Conservation (phyloP, 2,113 vertebrate genomes). For the Onychorhynchus coronatus region DNA sequence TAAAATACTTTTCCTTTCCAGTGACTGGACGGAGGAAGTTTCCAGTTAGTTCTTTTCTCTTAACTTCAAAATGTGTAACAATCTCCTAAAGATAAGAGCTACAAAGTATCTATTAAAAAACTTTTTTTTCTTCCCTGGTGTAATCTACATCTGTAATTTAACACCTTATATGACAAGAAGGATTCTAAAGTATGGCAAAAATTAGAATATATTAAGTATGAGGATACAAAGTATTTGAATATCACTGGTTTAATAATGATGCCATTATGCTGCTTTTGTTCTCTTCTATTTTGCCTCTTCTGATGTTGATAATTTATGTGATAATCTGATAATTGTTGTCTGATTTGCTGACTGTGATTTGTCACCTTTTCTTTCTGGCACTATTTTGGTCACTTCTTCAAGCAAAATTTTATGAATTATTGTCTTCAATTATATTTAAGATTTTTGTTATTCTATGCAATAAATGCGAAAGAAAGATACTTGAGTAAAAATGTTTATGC, state of each 20-base stretch:
- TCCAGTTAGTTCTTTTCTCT: not conserved
- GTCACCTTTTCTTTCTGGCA: not conserved
- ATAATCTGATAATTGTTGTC: not conserved
- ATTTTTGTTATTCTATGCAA: not conserved
- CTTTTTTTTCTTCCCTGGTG: not conserved
- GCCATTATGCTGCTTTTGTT: not conserved
- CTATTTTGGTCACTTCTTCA: not conserved
- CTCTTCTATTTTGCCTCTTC: not conserved
- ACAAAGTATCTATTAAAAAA: not conserved
- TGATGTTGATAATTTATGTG: not conserved
- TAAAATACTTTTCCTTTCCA: not conserved
- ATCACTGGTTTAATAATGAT: not conserved
- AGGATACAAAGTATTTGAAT: not conserved
- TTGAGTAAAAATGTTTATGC: not conserved
- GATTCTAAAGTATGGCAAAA: not conserved
- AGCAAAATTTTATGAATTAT: not conserved
- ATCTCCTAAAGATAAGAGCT: not conserved
- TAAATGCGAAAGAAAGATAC: not conserved
- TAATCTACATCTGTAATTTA: not conserved
- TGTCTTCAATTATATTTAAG: not conserved
- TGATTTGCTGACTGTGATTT: not conserved
- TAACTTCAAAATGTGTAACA: not conserved
- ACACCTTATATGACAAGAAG: not conserved
- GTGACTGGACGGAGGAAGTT: not conserved
- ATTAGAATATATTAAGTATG: not conserved